Base-by-base conservation (phyloP, 2,797 vertebrate genomes). In the Psittacula derbiana region DNA sequence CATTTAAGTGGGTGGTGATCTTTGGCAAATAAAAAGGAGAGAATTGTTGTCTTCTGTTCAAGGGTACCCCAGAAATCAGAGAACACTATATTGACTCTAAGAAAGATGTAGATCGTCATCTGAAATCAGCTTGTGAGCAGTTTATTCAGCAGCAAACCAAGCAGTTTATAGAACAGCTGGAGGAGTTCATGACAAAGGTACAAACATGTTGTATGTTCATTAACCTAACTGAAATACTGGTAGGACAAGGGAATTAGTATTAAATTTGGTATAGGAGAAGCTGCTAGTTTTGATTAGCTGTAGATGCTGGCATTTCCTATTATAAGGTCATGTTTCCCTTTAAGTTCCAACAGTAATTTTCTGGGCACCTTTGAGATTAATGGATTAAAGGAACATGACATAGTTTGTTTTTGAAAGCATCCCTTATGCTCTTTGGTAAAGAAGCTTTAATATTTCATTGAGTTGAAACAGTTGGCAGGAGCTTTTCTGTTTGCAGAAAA, bases 81-180 rank as follows among this genome's bases (percentile, higher is more conserved):
- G 99, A 99, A 95, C 99, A 99, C 98, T 99, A 99, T 96, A 98
- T 99, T 2, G 99, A 99, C 98, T 99, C 99, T 13, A 99, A 99
- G 97, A 99, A 99, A 93, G 99, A 99, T 2, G 99, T 99, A 84
- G 99, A 99, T 97, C 98, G 99, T 40, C 98, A 99, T 93, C 98
- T 99, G 97, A 99, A 99, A 95, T 98, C 98, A 38, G 99, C 99
- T 88, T 99, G 99, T 85, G 99, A 99, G 97, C 99, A 99, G 97
- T 99, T 99, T 93, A 99, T 99, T 95, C 99, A 99, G 98, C 99
- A 99, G 97, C 99, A 99, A 97, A 99, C 98, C 83, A 98, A 97
- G 88, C 98, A 99, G 96, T 99, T 99, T 70, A 98, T 99, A 90
- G 98, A 99, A 52, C 99, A 98, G 87, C 98, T 99, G 98, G 99